These are phyloP conservation scores for Saccopteryx leptura DNA, from an alignment of 2,113 vertebrate genomes.

Conservation along the genomic window DNA sequence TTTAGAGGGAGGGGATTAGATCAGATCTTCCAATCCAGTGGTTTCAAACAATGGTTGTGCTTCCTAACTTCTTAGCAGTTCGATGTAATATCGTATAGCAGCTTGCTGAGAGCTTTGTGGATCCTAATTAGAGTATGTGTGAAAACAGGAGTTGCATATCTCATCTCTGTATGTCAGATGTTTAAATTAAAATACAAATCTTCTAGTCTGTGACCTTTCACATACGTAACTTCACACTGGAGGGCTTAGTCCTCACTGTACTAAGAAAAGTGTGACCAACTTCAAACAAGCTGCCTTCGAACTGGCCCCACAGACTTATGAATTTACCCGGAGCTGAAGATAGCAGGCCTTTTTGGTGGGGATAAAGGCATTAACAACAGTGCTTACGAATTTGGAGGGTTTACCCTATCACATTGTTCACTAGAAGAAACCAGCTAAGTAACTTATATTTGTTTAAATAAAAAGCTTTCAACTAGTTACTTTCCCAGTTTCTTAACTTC, in stretches of 20 bases:
- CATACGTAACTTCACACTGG: background rate
- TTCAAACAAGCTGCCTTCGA: constrained; percentile 17
- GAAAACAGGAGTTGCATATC: background rate
- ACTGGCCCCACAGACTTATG: background rate
- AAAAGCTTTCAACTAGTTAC: background rate
- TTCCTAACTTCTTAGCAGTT: background rate
- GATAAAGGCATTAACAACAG: background rate
- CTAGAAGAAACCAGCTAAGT: background rate
- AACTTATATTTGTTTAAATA: constrained; percentile 31
- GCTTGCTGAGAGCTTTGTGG: background rate
- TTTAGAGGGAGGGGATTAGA: background rate
- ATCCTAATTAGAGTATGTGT: constrained; percentile 9
- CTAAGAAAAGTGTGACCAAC: background rate
- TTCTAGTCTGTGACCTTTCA: constrained; percentile 6
- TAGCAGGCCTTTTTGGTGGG: background rate
- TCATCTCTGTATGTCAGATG: background rate
- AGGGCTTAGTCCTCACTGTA: background rate
- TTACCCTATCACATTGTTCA: background rate
- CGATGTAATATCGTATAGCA: background rate
- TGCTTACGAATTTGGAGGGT: background rate
- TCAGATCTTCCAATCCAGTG: background rate
- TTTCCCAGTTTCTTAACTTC: background rate
- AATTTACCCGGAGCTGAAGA: background rate
- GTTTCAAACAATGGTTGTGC: background rate
- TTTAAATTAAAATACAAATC: background rate